Evolutionary conservation across 2,113 vertebrate species (phyloP).

Genomic region (Crocuta crocuta): DNA sequence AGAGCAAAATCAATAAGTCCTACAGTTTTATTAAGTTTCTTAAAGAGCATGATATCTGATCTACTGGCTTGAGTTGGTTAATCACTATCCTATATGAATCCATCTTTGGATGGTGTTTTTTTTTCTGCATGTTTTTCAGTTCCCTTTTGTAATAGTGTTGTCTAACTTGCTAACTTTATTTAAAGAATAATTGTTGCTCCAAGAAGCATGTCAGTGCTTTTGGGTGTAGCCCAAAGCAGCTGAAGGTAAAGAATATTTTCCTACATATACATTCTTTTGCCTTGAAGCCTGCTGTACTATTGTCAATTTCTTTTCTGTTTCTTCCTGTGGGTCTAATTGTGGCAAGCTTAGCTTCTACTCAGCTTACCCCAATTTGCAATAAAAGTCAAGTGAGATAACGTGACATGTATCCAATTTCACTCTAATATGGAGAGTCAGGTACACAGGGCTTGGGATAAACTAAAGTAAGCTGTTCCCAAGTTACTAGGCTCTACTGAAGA

Average conservation of each 20-base stretch:
- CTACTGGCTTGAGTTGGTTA: slow-evolving; percentile 69
- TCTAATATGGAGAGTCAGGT: not conserved
- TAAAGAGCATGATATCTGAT: slow-evolving; percentile 69
- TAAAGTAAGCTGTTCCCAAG: not conserved
- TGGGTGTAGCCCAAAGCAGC: not conserved
- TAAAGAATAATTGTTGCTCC: not conserved
- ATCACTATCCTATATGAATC: slow-evolving; percentile 53
- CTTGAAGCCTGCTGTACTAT: not conserved
- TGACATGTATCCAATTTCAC: not conserved
- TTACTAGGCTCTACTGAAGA: not conserved
- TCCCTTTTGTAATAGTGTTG: slow-evolving; percentile 25
- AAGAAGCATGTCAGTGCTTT: not conserved
- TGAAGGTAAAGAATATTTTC: slow-evolving; percentile 7
- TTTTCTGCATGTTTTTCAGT: not conserved
- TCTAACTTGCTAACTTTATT: slow-evolving; percentile 31
- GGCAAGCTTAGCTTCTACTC: not conserved
- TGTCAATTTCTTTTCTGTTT: not conserved
- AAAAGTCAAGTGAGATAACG: not conserved
- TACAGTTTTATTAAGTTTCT: slow-evolving; percentile 81
- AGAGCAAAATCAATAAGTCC: slow-evolving; percentile 77
- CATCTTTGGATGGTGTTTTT: slow-evolving; percentile 25
- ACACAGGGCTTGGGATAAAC: not conserved
- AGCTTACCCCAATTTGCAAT: not conserved
- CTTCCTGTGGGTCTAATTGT: not conserved
- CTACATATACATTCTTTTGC: not conserved